Evolutionary conservation across 2,797 vertebrate genomes (phyloP).

Genomic region (Luscinia megarhynchos): DNA sequence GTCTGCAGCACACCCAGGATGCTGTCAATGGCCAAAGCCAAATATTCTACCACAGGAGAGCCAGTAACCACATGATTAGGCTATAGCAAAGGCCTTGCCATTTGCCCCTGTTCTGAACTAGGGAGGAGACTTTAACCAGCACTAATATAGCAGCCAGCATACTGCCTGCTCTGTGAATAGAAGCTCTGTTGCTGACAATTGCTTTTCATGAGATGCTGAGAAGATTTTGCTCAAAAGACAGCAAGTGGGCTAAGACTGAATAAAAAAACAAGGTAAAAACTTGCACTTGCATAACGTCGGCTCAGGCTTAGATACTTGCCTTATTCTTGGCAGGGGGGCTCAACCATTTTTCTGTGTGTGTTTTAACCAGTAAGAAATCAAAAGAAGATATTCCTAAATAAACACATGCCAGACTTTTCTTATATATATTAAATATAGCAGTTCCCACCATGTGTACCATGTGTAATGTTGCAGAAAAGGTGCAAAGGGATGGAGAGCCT

Average conservation of each 20-base stretch:
- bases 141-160: neutral
- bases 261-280: neutral
- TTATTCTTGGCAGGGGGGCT: accelerated
- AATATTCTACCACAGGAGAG: neutral
- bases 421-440: neutral
- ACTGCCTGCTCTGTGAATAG: neutral
- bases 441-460: neutral
- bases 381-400: neutral
- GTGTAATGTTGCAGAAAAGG: neutral
- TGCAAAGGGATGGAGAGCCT: neutral
- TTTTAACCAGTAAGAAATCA: neutral
- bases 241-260: neutral
- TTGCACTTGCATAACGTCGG: neutral
- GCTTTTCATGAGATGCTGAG: neutral
- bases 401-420: neutral
- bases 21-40: neutral
- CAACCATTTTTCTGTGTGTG: neutral
- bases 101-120: neutral
- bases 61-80: neutral
- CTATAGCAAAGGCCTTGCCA: neutral
- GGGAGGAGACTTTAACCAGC: neutral
- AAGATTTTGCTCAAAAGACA: neutral
- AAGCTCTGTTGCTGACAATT: neutral
- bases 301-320: neutral
- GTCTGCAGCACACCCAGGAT: neutral